Evolutionary conservation across 2,888 invertebrate genomes (phyloP).

Genomic region (Pristionchus mayeri): DNA sequence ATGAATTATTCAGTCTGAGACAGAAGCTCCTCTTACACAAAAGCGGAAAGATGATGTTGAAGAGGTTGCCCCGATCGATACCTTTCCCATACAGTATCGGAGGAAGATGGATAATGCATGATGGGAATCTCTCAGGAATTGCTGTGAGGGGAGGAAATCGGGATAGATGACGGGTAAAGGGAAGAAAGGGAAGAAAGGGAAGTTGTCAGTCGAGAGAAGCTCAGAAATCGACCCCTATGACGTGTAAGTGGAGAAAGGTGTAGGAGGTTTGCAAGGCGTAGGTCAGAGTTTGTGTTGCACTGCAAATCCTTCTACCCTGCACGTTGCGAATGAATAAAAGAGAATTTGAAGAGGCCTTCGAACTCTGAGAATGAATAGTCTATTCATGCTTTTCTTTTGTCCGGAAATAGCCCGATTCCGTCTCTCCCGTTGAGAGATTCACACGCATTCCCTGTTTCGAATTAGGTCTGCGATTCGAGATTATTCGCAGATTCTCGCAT

Average conservation of each 20-base stretch:
- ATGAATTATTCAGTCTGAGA: slow-evolving; percentile 9
- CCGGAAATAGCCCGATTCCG: background rate
- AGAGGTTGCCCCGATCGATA: background rate
- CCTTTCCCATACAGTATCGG: background rate
- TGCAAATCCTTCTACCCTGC: too few relatives aligned
- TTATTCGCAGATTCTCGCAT: slow-evolving; percentile 13
- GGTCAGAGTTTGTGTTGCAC: too few relatives aligned
- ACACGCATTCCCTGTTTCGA: background rate
- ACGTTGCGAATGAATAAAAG: too few relatives aligned
- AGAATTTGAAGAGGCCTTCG: too few relatives aligned
- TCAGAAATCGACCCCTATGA: background rate
- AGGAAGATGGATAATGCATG: background rate
- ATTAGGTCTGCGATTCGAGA: background rate
- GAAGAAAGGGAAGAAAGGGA: background rate
- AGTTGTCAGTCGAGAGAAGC: background rate
- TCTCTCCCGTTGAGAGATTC: background rate
- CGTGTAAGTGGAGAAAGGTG: background rate
- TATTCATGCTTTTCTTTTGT: background rate
- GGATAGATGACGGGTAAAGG: background rate
- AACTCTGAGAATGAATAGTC: too few relatives aligned
- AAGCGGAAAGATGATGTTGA: background rate
- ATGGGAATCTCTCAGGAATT: background rate
- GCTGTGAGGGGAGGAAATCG: background rate
- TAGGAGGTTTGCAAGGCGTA: background rate
- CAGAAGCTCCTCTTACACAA: background rate